These are phyloP conservation scores for Melinopterus prodromus DNA, from an alignment of 2,888 invertebrate species.

Conservation along the genomic window DNA sequence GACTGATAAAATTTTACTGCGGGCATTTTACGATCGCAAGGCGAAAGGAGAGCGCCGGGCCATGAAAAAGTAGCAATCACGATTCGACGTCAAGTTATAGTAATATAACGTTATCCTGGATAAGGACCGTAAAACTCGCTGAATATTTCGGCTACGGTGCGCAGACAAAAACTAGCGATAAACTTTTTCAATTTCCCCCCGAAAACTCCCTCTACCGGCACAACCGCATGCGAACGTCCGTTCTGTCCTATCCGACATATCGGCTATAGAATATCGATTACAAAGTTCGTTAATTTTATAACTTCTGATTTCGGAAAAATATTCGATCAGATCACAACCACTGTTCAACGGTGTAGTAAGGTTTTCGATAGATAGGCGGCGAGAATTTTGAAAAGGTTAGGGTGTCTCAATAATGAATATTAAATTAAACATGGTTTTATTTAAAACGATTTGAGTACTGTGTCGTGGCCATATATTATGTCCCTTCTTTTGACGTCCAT, in stretches of 20 bases:
- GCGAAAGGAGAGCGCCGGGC: neutral
- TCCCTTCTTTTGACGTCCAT: no score
- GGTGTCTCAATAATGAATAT: no score
- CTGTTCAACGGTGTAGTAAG: neutral
- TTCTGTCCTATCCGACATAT: neutral
- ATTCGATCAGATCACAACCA: neutral
- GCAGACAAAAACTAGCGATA: conserved; percentile 4
- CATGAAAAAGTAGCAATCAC: conserved; percentile 4
- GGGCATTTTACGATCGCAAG: neutral
- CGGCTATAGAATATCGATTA: neutral
- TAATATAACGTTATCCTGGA: conserved; percentile 4
- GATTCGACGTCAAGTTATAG: neutral
- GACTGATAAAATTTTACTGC: neutral
- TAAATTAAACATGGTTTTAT: no score
- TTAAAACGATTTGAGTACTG: no score
- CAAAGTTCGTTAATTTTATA: neutral
- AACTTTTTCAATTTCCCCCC: neutral
- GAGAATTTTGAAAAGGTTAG: no score
- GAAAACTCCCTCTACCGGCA: neutral
- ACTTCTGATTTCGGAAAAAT: neutral
- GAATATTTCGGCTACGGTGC: neutral
- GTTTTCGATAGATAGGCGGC: neutral
- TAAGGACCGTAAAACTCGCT: neutral
- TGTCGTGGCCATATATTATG: no score
- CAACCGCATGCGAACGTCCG: neutral